Base-by-base conservation (phyloP, 2,888 invertebrate species). In the Chaetoderma sp. region DNA sequence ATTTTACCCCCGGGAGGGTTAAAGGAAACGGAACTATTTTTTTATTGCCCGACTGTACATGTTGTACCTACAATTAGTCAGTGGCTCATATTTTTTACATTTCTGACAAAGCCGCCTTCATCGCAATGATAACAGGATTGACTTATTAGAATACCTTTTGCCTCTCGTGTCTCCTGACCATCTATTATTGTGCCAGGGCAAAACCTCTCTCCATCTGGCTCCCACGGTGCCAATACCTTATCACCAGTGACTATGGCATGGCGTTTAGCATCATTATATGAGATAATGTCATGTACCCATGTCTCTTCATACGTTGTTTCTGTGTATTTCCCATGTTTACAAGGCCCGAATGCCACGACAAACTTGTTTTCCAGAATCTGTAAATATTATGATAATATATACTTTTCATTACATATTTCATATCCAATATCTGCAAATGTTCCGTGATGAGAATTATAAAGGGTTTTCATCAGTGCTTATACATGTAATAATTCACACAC, bases 251-350 rank as follows among this genome's bases (percentile, higher is more conserved):
- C 67, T 18, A 86, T 78, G 4, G 84, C 74, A 62, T 85, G 85
- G 13, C 83, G 73, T 55, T 77, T 71, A 6, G 85, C 84, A 73
- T 86, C 86, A 5, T 71, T 73, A 54, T 77, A 76, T 54, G 82
- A 82, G 8, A 86, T 78, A 58, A 86, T 83, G 73, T 86, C 85
- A 72, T 77, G 78, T 3, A 86, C 77, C 62, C 73, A 78, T 0
- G 86, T 86, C 68, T 85, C 84, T 70, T 86, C 85, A 67, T 85
- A 86, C 0, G 72, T 71, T 1, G 83, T 82, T 25, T 83, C 82
- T n/a, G 67, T 76, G 67, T 75, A 86, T 57, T 77, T 78, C 2
- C 84, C 83, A 71, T 82, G 81, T 52, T 81, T 81, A 65, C 80
- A 80, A 2, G 85, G 84, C 25, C 83, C 83, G 73, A 86, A 84